A percentile compares a stretch with the other conserved stretches of the same genome.
These are phyloP conservation scores for Gallinago jamesoni DNA, from an alignment of 2,113 vertebrate genomes.

Conservation along the genomic window DNA sequence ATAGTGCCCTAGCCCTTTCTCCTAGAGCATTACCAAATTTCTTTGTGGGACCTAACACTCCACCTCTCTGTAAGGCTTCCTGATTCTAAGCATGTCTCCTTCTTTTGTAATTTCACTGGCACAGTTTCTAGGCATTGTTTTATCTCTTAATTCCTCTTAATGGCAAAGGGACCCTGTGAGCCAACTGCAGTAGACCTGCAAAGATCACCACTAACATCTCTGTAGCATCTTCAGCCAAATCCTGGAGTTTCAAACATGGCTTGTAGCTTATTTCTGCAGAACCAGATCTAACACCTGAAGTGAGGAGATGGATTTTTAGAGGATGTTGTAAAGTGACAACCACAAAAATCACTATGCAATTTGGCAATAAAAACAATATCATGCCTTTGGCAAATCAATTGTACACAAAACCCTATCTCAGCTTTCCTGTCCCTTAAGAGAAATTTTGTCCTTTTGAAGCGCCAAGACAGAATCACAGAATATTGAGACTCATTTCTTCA, in stretches of 20 bases:
- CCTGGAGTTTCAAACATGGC: background rate
- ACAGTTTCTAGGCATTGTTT: background rate
- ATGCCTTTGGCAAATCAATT: background rate
- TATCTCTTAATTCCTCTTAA: background rate
- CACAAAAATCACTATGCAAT: background rate
- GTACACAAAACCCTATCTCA: background rate
- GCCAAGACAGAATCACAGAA: background rate
- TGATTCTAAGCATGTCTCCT: background rate
- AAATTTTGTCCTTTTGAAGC: background rate
- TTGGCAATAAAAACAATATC: background rate
- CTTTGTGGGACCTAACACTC: background rate
- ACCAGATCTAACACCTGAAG: background rate
- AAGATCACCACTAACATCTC: background rate
- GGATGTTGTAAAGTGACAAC: background rate
- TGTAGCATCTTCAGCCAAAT: background rate
- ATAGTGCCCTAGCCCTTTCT: background rate
- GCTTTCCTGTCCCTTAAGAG: background rate
- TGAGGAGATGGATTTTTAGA: background rate
- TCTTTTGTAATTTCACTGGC: background rate
- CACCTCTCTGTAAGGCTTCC: background rate
- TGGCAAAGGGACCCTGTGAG: background rate
- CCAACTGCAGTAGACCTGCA: background rate
- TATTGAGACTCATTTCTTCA: background rate
- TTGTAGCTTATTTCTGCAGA: background rate
- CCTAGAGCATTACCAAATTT: background rate